These are phyloP conservation scores for Sardina pilchardus DNA, from an alignment of 2,113 vertebrate genomes.

Conservation along the genomic window DNA sequence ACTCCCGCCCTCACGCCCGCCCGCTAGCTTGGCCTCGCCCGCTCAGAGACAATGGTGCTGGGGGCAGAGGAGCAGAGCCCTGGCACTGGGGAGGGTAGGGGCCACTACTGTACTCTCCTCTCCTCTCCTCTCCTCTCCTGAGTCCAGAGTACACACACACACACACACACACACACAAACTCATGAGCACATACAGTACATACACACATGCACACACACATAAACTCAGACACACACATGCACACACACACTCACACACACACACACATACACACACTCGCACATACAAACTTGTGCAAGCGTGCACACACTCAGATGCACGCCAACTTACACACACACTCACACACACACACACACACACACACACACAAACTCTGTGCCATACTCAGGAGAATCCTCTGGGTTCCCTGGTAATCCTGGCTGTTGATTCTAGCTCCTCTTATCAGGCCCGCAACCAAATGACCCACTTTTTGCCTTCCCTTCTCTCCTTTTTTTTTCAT, in stretches of 20 bases:
- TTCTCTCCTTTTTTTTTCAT: not conserved
- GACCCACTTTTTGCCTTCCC: slow-evolving; percentile 26
- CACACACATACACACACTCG: not conserved
- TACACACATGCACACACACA: not conserved
- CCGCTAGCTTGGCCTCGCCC: slow-evolving; percentile 26
- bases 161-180: not conserved
- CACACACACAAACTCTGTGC: slow-evolving; percentile 11
- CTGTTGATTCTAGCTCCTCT: slow-evolving; percentile 6
- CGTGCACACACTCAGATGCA: not conserved
- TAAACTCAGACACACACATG: not conserved
- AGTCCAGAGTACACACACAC: too few species aligned
- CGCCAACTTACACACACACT: not conserved
- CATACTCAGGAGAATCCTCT: slow-evolving; percentile 23
- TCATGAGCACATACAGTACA: too few species aligned
- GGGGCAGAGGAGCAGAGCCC: not conserved
- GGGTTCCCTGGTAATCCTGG: slow-evolving; percentile 36
- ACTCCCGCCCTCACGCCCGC: slow-evolving; percentile 6
- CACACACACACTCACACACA: not conserved
- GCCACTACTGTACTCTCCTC: too few species aligned
- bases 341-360: not conserved
- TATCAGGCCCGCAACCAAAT: slow-evolving; percentile 26
- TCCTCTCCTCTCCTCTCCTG: too few species aligned
- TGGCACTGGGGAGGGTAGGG: too few species aligned
- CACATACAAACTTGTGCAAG: not conserved
- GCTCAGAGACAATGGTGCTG: slow-evolving; percentile 54